phyloP scores from a whole-genome alignment of 2,888 invertebrate genomes.

The Cantharis flavilabris region DNA sequence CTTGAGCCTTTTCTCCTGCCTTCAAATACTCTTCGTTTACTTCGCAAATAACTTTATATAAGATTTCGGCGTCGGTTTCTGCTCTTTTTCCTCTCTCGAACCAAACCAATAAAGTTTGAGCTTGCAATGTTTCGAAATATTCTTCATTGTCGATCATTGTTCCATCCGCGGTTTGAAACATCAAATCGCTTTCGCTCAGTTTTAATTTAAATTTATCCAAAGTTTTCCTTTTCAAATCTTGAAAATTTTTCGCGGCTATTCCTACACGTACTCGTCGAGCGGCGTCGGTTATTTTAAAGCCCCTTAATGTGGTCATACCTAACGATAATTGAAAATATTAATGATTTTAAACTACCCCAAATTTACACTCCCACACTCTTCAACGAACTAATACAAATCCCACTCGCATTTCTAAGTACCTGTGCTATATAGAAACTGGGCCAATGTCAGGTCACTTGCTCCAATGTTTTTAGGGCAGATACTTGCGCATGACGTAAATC shows the following conservation, averaged over 20 bases:
- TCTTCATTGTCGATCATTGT: conserved; percentile 75
- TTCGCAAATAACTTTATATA: conserved; percentile 70
- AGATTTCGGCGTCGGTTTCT: conserved; percentile 67
- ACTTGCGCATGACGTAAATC: not conserved
- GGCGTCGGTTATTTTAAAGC: conserved; percentile 75
- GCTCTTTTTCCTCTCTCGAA: conserved; percentile 51
- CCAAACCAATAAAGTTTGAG: conserved; percentile 75
- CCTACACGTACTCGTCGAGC: conserved; percentile 71
- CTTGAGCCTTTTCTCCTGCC: conserved; percentile 72
- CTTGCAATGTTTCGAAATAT: conserved; percentile 73
- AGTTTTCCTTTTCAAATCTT: conserved; percentile 71
- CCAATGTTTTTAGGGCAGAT: conserved; percentile 35
- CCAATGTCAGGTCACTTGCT: conserved; percentile 48
- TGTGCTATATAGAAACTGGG: conserved; percentile 38
- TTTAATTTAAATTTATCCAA: conserved; percentile 61
- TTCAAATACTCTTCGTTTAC: conserved; percentile 71
- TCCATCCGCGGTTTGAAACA: conserved; percentile 63
- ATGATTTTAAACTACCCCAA: not conserved
- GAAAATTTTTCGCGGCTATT: conserved; percentile 68
- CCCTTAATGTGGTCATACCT: conserved; percentile 60
- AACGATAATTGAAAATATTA: not conserved
- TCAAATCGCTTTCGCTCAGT: conserved; percentile 41
- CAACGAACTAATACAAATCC: not conserved
- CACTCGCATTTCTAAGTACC: conserved; percentile 1
- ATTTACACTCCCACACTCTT: not conserved